Base-by-base conservation (phyloP, 2,797 vertebrate species). In the Malurus leucopterus region DNA sequence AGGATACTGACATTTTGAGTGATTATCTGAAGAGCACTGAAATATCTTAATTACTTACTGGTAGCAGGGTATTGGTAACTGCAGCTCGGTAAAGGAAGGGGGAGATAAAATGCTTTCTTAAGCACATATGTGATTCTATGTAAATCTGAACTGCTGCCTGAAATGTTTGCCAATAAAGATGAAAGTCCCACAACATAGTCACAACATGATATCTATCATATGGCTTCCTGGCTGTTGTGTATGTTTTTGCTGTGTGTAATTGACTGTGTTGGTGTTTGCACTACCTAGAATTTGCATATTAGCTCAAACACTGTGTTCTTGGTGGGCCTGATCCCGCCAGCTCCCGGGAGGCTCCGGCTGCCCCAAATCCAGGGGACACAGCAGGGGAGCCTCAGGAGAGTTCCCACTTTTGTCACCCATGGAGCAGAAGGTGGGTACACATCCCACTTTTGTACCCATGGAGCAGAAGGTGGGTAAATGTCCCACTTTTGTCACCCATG, bases 131-230 rank as follows among this genome's bases (percentile, higher is more conserved):
- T 96, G 95, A 96, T 32, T 91, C 94, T 96, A 96, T 95, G 96
- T 95, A 90, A 96, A 95, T 95, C 96, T 96, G 97, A 97, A 97
- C 95, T 96, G 97, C 95, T 97, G 96, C 96, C 96, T 96, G 95
- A 95, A 96, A 96, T 97, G 96, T 97, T 96, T 97, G 97, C 97
- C 97, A 96, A 96, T 95, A 97, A 97, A 96, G 95, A 96, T 90
- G 93, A 96, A 96, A 96, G 96, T 97, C 96, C 59, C 93, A 69
- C 94, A 90, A 96, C 92, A 96, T 97, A 97, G 96, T 97, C 94
- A 80, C 94, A 96, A 94, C 93, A 96, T 92, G 94, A 96, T 95
- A 96, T 94, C 95, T 93, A 96, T 97, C 97, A 97, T 96, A 97
- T 97, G 97, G 95, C 90, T 92, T 93, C 83, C 91, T 95, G 85